These are phyloP conservation scores for Mormyrops boulengeri DNA, from an alignment of 2,797 vertebrate species.

Conservation along the genomic window DNA sequence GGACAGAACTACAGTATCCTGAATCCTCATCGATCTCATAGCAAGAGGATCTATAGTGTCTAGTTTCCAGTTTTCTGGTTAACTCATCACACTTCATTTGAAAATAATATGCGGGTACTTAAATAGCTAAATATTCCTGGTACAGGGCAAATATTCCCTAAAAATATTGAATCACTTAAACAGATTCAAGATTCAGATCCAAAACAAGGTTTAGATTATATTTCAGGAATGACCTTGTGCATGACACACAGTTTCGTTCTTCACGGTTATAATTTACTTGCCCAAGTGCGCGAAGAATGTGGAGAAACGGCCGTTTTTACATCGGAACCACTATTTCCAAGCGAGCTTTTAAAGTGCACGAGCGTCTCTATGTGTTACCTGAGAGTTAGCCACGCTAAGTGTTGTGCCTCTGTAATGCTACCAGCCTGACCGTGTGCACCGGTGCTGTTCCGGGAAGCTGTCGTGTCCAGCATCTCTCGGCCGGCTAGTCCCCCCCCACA, in stretches of 20 bases:
- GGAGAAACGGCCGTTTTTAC: neutral
- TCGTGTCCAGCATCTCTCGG: neutral
- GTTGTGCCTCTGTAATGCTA: slow-evolving; percentile 40
- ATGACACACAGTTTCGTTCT: neutral
- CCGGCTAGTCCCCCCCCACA: neutral
- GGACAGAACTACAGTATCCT: neutral
- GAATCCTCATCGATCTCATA: neutral
- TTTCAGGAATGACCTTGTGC: neutral
- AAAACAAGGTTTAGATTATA: neutral
- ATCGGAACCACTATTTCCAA: neutral
- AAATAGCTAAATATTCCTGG: neutral
- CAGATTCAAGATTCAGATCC: neutral
- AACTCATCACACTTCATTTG: neutral
- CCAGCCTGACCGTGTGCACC: slow-evolving; percentile 15
- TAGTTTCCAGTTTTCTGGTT: neutral
- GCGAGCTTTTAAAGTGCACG: slow-evolving; percentile 57
- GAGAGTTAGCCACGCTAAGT: slow-evolving; percentile 56
- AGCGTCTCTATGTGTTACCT: slow-evolving; percentile 58
- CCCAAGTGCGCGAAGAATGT: slow-evolving; percentile 17
- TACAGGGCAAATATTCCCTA: neutral
- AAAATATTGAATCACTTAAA: neutral
- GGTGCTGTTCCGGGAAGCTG: neutral
- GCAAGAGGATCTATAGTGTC: neutral
- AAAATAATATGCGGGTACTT: neutral
- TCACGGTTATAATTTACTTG: slow-evolving; percentile 36